Evolutionary conservation across 2,113 vertebrate genomes (phyloP), one percentile per base, ranked within the genome.

Genomic region (Clupea harengus): DNA sequence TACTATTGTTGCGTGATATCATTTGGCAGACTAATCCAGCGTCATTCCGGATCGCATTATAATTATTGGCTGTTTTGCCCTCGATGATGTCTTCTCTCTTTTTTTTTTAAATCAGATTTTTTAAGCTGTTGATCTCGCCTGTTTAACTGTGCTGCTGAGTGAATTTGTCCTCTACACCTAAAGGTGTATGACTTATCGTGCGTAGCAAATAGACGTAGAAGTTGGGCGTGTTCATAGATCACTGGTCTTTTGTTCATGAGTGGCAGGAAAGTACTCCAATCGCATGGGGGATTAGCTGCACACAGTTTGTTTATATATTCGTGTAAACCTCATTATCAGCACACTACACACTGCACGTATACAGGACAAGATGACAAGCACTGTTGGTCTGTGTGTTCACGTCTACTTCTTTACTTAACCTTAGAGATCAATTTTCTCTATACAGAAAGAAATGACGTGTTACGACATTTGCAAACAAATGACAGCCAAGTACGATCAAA

Each of bases 361-460:
- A 13, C 72, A 0, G 15, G 13, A 39, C 10, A 78, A 78, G 13
- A 67, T 67, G n/a, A 8, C 17, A 54, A 54, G 20, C 1, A 67
- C n/a, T 78, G 10, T 18, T 13, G 9, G 11, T 17, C 72, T 78
- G 72, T 72, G 28, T 15, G 28, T 75, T 32, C 10, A 15, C 72
- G 25, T 78, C 25, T 15, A 17, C 13, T 78, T 78, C 0, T 6
- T 67, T 39, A 78, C 11, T 13, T 15, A 39, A 13, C 67, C 1
- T 32, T 44, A 78, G 4, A 39, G 4, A 15, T 11, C 10, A 78
- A 44, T 82, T 60, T 9, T 39, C 28, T 45, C 45, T 13, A 10
- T 28, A n/a, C 45, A 44, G 28, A 82, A 94, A 90, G 84, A 94
- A 95, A 95, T 92, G 87, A 91, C 90, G 90, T 89, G 82, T 85